Percentiles rank a stretch among this genome's conserved stretches.
These are phyloP conservation scores for Perizoma flavofasciatum DNA, from an alignment of 2,888 invertebrate species.

Conservation along the genomic window DNA sequence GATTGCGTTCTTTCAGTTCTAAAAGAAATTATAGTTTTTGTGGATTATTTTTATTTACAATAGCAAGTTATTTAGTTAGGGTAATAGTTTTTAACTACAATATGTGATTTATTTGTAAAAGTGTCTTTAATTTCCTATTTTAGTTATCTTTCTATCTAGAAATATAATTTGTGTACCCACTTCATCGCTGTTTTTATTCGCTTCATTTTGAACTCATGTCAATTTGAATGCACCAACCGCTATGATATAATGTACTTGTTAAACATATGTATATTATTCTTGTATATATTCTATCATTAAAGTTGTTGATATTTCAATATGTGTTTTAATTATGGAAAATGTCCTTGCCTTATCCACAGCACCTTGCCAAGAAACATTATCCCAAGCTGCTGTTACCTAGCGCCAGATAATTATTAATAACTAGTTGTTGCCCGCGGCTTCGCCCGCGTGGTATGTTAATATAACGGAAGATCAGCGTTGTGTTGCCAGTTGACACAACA, in stretches of 20 bases:
- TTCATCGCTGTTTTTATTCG: neutral
- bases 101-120: slow-evolving; percentile 21
- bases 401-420: too few relatives aligned
- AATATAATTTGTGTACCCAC: too few relatives aligned
- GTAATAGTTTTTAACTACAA: slow-evolving; percentile 8
- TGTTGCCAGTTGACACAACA: too few relatives aligned
- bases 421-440: too few relatives aligned
- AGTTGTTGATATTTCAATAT: slow-evolving; percentile 79
- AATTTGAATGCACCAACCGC: slow-evolving; percentile 43
- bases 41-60: slow-evolving; percentile 1
- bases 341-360: too few relatives aligned
- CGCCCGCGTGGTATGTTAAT: too few relatives aligned
- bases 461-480: too few relatives aligned
- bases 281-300: slow-evolving; percentile 82
- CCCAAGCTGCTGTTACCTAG: too few relatives aligned
- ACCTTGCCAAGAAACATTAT: too few relatives aligned
- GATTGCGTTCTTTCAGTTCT: slow-evolving; percentile 1
- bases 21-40: slow-evolving; percentile 15
- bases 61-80: slow-evolving; percentile 6
- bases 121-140: too few relatives aligned
- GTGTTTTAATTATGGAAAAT: too few relatives aligned
- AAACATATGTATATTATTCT: slow-evolving; percentile 75
- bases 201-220: slow-evolving; percentile 12
- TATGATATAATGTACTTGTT: slow-evolving; percentile 54
- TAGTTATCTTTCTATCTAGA: too few relatives aligned